Base-by-base conservation (phyloP, 2,113 vertebrate species). In the Hymenochirus boettgeri region DNA sequence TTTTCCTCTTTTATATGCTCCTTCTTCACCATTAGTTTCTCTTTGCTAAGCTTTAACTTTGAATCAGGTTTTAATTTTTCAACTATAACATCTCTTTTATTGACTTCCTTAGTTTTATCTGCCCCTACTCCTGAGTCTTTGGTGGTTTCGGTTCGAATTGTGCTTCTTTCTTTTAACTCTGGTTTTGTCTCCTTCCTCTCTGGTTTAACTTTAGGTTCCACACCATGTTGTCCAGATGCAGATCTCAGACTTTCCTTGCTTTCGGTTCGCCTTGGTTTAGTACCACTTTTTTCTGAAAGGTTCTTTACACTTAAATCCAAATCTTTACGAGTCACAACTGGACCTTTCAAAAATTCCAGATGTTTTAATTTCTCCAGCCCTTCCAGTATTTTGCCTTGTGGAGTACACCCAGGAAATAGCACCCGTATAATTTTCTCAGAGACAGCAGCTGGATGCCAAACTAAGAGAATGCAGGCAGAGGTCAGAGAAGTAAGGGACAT, bases 341-440 rank as follows among this genome's bases (percentile, higher is more conserved):
- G 90, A 1, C 88, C 74, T 58, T 76, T 91, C 70, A 98, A 81
- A 70, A 95, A 98, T 2, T 90, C 87, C 62, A 98, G 65, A 72
- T 96, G 91, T 74, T 88, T 89, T 48, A 99, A 78, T 72, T 89
- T 94, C 67, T 92, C 90, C 37, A 99, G 71, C 9, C 92, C 92
- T 0, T 99, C 95, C 60, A 98, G 74, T 51, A 99, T 88, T 18
- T 87, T 88, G 2, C 74, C 61, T 33, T 96, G 95, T 0, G 95
- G 92, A 0, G 95, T 91, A 73, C 91, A 92, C 3, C 96, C 96
- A 0, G 96, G 92, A 70, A 99, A 99, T 0, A 98, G 79, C 12
- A 92, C 93, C 0, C 95, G 79, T 24, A 99, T 83, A 7, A 98
- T 93, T 72, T 95, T 96, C 53, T 98, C 96, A 0, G 65, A 60